Evolutionary conservation across 1,140 invertebrate genomes (phyloP), one percentile per base, ranked within the genome.

Genomic region (Musca domestica): DNA sequence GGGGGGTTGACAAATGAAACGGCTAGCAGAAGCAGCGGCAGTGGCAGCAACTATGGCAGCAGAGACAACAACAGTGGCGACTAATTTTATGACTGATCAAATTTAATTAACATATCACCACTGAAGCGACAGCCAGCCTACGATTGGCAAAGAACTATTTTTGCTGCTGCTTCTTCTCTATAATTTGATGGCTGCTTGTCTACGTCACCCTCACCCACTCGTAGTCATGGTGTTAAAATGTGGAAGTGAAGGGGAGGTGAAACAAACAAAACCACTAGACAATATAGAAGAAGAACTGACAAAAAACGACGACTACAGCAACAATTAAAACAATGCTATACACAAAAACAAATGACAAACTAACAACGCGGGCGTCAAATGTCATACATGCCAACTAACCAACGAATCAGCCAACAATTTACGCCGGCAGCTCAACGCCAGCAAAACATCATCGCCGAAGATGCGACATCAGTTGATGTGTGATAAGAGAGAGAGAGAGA

Each of bases 81-180:
- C 30, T 61, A 61, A 61, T 61, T 61, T 61, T 41, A 34, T 61
- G 56, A 17, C 27, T 30, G 34, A 61, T 61, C 56, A 61, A 61
- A 34, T 34, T 61, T 61, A 61, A 61, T 61, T 61, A 61, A 61
- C n/a, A 61, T 34, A 41, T 61, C 34, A 20, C 34, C 34, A 41
- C 34, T 41, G 34, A 41, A 41, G 34, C 34, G 34, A 41, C 34
- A 41, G 34, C 34, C 2, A 41, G 34, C 34, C 34, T 41, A 10
- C 10, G 34, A 41, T 10, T 41, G 12, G 34, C 34, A 41, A 41
- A 41, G 34, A 41, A 41, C 54, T 9, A 58, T 61, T 27, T 27
- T 61, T 19, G 49, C 19, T 51, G 7, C 19, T 51, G 2, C 19
- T 51, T 51, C 17, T 51, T 20, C 23, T 54, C 27, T 30, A 9